Percentiles rank a stretch among this genome's conserved stretches.
Evolutionary conservation across 2,113 vertebrate genomes (phyloP).

Genomic region (Hippocampus comes): DNA sequence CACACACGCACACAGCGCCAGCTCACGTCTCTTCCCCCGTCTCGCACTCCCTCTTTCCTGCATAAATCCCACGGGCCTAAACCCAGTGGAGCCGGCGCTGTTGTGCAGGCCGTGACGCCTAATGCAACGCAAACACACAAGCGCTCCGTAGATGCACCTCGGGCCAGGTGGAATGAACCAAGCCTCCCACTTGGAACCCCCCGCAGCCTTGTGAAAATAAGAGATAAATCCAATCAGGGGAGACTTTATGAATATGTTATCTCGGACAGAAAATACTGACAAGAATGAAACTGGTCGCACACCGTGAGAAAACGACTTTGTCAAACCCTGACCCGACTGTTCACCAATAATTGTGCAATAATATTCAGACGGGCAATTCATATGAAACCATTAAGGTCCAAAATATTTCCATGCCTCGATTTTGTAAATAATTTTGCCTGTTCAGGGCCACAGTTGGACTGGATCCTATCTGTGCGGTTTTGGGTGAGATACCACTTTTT

Average conservation of each 20-base stretch:
- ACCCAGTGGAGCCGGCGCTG: slow-evolving; percentile 64
- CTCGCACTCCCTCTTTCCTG: slow-evolving; percentile 34
- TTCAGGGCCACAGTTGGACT: background rate
- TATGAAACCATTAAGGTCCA: background rate
- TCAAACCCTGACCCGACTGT: background rate
- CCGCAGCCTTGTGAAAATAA: slow-evolving; percentile 26
- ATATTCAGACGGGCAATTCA: background rate
- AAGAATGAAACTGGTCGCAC: background rate
- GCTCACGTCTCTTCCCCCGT: slow-evolving; percentile 33
- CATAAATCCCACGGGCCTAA: slow-evolving; percentile 56
- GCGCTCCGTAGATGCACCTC: slow-evolving; percentile 33
- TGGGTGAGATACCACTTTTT: background rate
- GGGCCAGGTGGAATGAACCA: slow-evolving; percentile 59
- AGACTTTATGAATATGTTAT: slow-evolving; percentile 14
- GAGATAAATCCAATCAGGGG: slow-evolving; percentile 38
- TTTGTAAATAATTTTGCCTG: background rate
- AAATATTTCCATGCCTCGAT: background rate
- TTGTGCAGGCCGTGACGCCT: slow-evolving; percentile 57
- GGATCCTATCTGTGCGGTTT: background rate
- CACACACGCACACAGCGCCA: slow-evolving; percentile 18
- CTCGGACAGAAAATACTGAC: slow-evolving; percentile 21
- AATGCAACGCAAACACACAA: slow-evolving; percentile 66
- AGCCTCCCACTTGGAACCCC: slow-evolving; percentile 37
- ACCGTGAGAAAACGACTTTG: background rate
- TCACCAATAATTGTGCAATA: background rate